Conservation (phyloP, 2,888 invertebrate species). For the Strigamia crassipes region DNA sequence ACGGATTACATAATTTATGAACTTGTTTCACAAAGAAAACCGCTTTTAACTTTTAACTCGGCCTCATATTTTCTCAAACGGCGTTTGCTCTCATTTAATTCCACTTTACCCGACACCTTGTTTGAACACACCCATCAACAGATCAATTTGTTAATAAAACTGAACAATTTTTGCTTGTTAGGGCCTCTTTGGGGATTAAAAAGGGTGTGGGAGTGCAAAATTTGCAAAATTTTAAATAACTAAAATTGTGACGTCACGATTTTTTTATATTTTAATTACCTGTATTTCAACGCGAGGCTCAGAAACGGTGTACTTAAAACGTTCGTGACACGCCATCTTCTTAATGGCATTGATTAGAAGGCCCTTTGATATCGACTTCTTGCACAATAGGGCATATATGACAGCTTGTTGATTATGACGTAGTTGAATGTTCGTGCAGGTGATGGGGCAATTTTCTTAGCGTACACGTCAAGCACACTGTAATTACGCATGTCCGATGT, state of each 20-base stretch:
- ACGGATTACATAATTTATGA: neutral
- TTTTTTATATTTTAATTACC: neutral
- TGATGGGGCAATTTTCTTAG: slow-evolving; percentile 34
- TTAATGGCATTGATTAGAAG: slow-evolving; percentile 18
- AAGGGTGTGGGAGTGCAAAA: neutral
- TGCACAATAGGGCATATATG: neutral
- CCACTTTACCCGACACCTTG: slow-evolving; percentile 7
- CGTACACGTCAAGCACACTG: slow-evolving; percentile 8
- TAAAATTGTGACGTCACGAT: neutral
- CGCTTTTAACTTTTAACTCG: neutral
- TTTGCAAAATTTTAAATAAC: no score
- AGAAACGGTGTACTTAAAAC: neutral
- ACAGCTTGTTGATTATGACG: slow-evolving; percentile 31
- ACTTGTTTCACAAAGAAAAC: slow-evolving; percentile 2
- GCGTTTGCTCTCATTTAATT: slow-evolving; percentile 2
- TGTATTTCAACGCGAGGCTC: neutral
- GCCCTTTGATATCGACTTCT: slow-evolving; percentile 13
- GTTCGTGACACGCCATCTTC: slow-evolving; percentile 18
- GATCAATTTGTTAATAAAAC: slow-evolving; percentile 2
- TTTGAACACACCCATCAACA: slow-evolving; percentile 23
- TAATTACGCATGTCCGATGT: slow-evolving; percentile 32
- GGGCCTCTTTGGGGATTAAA: neutral
- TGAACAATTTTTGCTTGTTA: neutral
- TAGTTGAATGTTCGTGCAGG: neutral
- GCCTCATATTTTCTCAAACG: neutral